phyloP scores from a whole-genome alignment of 2,797 vertebrate genomes.

The Poecilia velifera region DNA sequence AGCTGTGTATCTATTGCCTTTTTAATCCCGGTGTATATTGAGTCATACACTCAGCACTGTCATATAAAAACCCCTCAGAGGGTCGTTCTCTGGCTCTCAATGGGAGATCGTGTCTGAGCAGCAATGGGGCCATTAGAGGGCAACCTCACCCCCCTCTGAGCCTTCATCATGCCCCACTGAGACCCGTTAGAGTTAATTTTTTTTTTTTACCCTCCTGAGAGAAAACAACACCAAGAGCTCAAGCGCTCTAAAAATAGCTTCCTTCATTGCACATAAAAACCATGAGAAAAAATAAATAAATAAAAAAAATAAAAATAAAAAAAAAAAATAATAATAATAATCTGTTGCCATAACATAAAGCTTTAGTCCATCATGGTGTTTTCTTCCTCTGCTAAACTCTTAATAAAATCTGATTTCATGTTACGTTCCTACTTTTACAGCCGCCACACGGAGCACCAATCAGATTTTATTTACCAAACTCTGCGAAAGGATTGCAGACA shows the following conservation, averaged over 20 bases:
- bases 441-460: slow-evolving; percentile 22
- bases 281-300: slow-evolving; percentile 45
- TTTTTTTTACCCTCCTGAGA: slow-evolving; percentile 36
- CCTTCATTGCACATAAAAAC: slow-evolving; percentile 59
- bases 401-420: slow-evolving; percentile 31
- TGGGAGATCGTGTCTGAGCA: slow-evolving; percentile 76
- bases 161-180: slow-evolving; percentile 68
- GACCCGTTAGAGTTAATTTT: slow-evolving; percentile 59
- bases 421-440: neutral
- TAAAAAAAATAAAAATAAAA: slow-evolving; percentile 51
- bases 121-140: slow-evolving; percentile 71
- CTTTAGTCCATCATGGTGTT: neutral
- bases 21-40: neutral
- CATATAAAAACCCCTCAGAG: slow-evolving; percentile 15
- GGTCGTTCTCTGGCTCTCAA: slow-evolving; percentile 67
- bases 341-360: slow-evolving; percentile 5
- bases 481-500: slow-evolving; percentile 61
- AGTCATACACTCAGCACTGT: neutral
- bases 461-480: slow-evolving; percentile 59
- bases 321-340: no score
- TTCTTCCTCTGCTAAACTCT: slow-evolving; percentile 26
- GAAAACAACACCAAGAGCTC: slow-evolving; percentile 45
- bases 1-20: neutral
- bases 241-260: slow-evolving; percentile 33
- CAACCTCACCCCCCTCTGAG: slow-evolving; percentile 74